A percentile compares a stretch with the other conserved stretches of the same genome.
phyloP scores from a whole-genome alignment of 53 echinoderm and acorn worm genomes.

The Antedon mediterranea region DNA sequence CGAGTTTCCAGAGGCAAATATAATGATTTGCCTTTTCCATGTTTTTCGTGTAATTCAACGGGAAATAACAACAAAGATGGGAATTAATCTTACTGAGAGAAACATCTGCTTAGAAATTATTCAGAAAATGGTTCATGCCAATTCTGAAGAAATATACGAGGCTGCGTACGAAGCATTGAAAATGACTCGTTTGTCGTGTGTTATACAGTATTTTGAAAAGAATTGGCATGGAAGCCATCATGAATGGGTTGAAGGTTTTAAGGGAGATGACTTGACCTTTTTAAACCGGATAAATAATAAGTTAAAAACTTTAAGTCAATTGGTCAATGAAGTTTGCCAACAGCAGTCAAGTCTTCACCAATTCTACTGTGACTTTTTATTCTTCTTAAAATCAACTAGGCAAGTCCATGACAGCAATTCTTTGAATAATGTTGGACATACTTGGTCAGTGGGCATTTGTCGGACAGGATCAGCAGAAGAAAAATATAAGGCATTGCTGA shows the following conservation, averaged over 20 bases:
- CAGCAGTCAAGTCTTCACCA: background rate
- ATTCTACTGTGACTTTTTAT: background rate
- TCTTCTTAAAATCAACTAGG: background rate
- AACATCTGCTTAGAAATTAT: too few species aligned
- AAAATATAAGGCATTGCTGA: constrained; percentile 7
- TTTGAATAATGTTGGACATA: background rate
- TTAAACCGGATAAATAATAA: background rate
- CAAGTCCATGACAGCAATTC: constrained; percentile 4
- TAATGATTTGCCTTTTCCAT: too few species aligned
- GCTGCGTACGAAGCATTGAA: background rate
- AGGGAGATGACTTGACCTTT: background rate
- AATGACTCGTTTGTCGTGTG: background rate
- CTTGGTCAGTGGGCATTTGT: too few species aligned
- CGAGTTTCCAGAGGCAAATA: background rate
- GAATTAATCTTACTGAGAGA: too few species aligned
- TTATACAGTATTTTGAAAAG: constrained; percentile 10
- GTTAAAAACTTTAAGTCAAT: background rate
- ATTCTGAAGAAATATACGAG: constrained; percentile 7
- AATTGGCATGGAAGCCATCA: constrained; percentile 26
- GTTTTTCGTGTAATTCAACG: too few species aligned
- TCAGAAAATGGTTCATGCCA: background rate
- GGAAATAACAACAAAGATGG: too few species aligned
- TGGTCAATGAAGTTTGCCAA: background rate
- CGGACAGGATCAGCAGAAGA: background rate
- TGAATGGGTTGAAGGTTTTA: constrained; percentile 33